Evolutionary conservation across 1,140 invertebrate genomes (phyloP).

Genomic region (Megalopta genalis): DNA sequence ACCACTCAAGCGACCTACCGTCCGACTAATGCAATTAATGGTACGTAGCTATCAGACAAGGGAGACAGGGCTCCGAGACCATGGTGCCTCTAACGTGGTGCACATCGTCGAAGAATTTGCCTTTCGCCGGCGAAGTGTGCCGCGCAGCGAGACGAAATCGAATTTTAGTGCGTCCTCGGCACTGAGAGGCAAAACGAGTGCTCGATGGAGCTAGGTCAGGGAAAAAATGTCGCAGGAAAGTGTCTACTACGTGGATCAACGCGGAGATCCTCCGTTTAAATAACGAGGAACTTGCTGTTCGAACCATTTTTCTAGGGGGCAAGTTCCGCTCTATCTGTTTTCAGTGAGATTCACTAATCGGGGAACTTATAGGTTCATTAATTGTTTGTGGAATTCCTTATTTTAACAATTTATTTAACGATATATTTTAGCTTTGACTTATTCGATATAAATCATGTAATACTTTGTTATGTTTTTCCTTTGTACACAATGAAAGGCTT

Average conservation of each 20-base stretch:
- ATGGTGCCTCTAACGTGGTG: constrained; percentile 40
- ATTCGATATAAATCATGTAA: too few relatives aligned
- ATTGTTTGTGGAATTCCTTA: too few relatives aligned
- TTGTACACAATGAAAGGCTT: too few relatives aligned
- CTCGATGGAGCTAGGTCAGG: constrained; percentile 17
- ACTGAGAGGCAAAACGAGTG: constrained; percentile 49
- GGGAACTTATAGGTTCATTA: too few relatives aligned
- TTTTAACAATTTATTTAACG: too few relatives aligned
- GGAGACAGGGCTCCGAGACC: constrained; percentile 45
- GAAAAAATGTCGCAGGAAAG: constrained; percentile 31
- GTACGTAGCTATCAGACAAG: constrained; percentile 65
- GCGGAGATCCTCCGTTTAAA: not conserved
- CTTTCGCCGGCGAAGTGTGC: constrained; percentile 30
- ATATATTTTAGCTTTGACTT: too few relatives aligned
- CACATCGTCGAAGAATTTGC: constrained; percentile 56
- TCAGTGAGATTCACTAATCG: too few relatives aligned
- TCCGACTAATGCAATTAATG: constrained; percentile 76
- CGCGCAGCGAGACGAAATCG: constrained; percentile 49
- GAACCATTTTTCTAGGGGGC: too few relatives aligned
- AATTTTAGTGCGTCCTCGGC: constrained; percentile 54
- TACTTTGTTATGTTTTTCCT: too few relatives aligned
- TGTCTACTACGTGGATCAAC: constrained; percentile 10
- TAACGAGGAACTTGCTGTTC: not conserved
- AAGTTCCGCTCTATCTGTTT: too few relatives aligned
- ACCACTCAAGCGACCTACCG: constrained; percentile 64